Evolutionary conservation across 2,113 vertebrate genomes (phyloP), one percentile per base, ranked within the genome.

Genomic region (Pao palembangensis): DNA sequence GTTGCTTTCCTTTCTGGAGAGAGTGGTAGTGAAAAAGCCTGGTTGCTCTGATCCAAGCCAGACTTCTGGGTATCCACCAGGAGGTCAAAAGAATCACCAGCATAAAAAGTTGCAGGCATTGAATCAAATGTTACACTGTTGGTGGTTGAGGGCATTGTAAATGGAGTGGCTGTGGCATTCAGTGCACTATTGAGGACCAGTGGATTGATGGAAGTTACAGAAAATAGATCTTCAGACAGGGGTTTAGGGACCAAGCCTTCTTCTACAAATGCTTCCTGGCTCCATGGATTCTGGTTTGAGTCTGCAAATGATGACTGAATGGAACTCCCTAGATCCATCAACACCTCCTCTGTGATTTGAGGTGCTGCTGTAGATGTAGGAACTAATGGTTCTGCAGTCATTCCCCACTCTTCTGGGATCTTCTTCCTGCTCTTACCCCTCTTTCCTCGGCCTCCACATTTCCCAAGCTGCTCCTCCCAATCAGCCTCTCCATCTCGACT

Each of bases 401-500:
- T 57, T 6, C 80, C 83, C 91, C 91, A 92, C 58, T 92, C 91
- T 17, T 92, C 90, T 0, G 90, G 91, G 67, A 90, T 76, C 83
- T 91, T 92, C 76, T 90, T 92, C 41, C 91, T 84, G 76, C 81
- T 90, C 71, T 89, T 91, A 1, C 86, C 79, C 58, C 74, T 91
- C 75, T 90, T 91, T 7, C 82, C 85, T 11, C 88, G 71, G 21
- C 84, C 87, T 34, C 86, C 87, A 4, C 75, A 73, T 38, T 85
- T 88, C 4, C 77, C 83, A 5, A 86, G 43, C 6, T 90, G 88
- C 19, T 90, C 87, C 28, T 89, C 89, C 90, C 91, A 91, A 17
- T 79, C 72, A 0, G 86, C 86, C 25, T 63, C 79, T 68, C 41
- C 75, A 17, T 89, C 88, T 25, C 82, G 73, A 55, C 71, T 80